Evolutionary conservation across 2,113 vertebrate species (phyloP).

Genomic region (Cygnus atratus): DNA sequence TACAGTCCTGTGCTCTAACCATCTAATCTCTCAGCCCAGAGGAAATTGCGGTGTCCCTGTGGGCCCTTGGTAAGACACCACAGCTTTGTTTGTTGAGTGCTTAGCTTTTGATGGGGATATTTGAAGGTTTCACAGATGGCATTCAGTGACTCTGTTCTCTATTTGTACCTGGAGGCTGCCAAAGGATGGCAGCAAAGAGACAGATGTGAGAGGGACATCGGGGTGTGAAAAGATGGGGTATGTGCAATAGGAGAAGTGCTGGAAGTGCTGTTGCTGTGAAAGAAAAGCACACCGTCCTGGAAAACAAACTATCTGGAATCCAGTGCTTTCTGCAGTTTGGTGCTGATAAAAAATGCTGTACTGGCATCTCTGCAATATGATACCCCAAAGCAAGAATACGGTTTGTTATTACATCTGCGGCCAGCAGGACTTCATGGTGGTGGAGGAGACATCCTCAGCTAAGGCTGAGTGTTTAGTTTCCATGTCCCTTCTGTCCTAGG

Average conservation of each 20-base stretch:
- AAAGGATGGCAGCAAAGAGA: slow-evolving; percentile 62
- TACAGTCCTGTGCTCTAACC: slow-evolving; percentile 15
- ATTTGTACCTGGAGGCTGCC: slow-evolving; percentile 31
- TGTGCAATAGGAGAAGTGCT: neutral
- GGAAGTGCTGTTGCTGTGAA: neutral
- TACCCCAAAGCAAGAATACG: neutral
- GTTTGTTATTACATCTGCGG: slow-evolving; percentile 48
- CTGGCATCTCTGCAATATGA: slow-evolving; percentile 49
- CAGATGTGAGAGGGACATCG: neutral
- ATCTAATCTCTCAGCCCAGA: slow-evolving; percentile 53
- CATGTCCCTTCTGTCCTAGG: slow-evolving; percentile 33
- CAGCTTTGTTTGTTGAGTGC: slow-evolving; percentile 55
- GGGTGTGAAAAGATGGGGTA: neutral
- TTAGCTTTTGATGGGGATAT: slow-evolving; percentile 42
- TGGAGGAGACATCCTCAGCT: neutral
- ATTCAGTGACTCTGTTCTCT: neutral
- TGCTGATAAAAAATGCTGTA: slow-evolving; percentile 35
- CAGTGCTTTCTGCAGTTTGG: neutral
- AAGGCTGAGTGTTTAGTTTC: slow-evolving; percentile 55
- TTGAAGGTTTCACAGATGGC: slow-evolving; percentile 52
- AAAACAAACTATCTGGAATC: neutral
- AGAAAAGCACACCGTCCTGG: neutral
- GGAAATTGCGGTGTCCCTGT: slow-evolving; percentile 58
- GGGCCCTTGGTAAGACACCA: slow-evolving; percentile 56
- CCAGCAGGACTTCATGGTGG: slow-evolving; percentile 10